phyloP scores from a whole-genome alignment of 2,113 vertebrate genomes.

The Seriola rivoliana region DNA sequence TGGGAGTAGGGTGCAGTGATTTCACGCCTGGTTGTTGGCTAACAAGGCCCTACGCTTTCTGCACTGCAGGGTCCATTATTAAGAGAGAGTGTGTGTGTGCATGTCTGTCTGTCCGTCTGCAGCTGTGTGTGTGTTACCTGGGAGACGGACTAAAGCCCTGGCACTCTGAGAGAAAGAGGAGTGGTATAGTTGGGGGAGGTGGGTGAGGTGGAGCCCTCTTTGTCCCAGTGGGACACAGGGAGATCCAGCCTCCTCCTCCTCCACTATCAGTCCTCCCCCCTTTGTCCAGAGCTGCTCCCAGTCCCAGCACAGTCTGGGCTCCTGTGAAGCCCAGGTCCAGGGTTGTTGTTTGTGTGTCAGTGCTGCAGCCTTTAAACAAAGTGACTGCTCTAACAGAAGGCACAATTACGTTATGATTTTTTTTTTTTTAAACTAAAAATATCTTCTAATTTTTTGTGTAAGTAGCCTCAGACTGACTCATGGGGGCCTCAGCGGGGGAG shows the following conservation, averaged over 20 bases:
- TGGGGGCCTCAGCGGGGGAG: slow-evolving; percentile 63
- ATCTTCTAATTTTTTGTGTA: slow-evolving; percentile 72
- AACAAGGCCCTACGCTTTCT: slow-evolving; percentile 74
- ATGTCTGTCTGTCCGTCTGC: slow-evolving; percentile 39
- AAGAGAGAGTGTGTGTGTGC: slow-evolving; percentile 25
- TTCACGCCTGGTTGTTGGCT: slow-evolving; percentile 80
- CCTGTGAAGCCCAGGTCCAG: slow-evolving; percentile 43
- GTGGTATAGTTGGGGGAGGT: neutral
- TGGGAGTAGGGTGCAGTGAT: slow-evolving; percentile 77
- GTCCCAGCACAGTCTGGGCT: slow-evolving; percentile 25
- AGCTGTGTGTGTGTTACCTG: slow-evolving; percentile 62
- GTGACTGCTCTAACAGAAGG: slow-evolving; percentile 48
- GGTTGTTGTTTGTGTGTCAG: slow-evolving; percentile 18
- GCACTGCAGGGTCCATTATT: slow-evolving; percentile 75
- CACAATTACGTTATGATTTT: slow-evolving; percentile 31
- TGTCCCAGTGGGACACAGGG: slow-evolving; percentile 37
- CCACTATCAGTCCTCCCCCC: neutral
- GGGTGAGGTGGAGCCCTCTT: slow-evolving; percentile 35
- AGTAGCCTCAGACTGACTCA: slow-evolving; percentile 62
- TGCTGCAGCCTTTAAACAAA: slow-evolving; percentile 53
- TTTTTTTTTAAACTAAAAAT: slow-evolving; percentile 49
- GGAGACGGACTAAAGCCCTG: slow-evolving; percentile 61
- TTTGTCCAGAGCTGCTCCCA: slow-evolving; percentile 3
- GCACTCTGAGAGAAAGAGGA: slow-evolving; percentile 38
- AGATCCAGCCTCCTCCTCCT: slow-evolving; percentile 33